Conservation (phyloP, 2,797 vertebrate genomes). For the Xenops minutus region DNA sequence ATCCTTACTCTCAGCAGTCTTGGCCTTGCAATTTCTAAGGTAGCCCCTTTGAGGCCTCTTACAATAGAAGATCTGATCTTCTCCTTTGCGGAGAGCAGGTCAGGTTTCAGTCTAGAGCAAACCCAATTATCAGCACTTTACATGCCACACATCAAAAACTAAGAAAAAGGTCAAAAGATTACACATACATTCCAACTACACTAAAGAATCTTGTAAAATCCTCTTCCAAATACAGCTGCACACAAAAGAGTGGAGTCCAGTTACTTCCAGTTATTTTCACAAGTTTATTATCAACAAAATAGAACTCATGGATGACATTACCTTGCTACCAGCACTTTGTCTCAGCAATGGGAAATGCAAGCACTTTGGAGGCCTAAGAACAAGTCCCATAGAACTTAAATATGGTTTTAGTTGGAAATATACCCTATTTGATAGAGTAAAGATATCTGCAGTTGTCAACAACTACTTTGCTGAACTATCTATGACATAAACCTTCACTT, state of each 20-base stretch:
- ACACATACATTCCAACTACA: slow-evolving; percentile 4
- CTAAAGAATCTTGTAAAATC: slow-evolving; percentile 24
- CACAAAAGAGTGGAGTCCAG: background rate
- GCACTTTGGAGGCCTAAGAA: background rate
- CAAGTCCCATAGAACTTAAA: background rate
- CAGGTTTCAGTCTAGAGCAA: slow-evolving; percentile 44
- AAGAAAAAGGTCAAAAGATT: slow-evolving; percentile 38
- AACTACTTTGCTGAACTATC: background rate
- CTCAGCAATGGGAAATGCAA: background rate
- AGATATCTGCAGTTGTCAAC: background rate
- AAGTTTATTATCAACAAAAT: background rate
- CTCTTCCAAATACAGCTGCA: background rate
- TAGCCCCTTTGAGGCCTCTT: background rate
- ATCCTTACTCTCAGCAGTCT: background rate
- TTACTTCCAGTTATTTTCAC: slow-evolving; percentile 5
- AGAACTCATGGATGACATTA: background rate
- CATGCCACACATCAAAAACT: slow-evolving; percentile 10
- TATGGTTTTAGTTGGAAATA: background rate
- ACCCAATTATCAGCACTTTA: slow-evolving; percentile 44
- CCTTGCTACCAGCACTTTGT: background rate
- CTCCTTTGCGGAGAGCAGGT: background rate
- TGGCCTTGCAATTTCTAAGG: background rate
- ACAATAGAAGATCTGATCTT: background rate
- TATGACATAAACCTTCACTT: background rate
- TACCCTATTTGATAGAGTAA: background rate